Percentiles rank a stretch among this genome's conserved stretches.
These are phyloP conservation scores for Caranx ignobilis DNA, from an alignment of 2,113 vertebrate genomes.

Conservation along the genomic window DNA sequence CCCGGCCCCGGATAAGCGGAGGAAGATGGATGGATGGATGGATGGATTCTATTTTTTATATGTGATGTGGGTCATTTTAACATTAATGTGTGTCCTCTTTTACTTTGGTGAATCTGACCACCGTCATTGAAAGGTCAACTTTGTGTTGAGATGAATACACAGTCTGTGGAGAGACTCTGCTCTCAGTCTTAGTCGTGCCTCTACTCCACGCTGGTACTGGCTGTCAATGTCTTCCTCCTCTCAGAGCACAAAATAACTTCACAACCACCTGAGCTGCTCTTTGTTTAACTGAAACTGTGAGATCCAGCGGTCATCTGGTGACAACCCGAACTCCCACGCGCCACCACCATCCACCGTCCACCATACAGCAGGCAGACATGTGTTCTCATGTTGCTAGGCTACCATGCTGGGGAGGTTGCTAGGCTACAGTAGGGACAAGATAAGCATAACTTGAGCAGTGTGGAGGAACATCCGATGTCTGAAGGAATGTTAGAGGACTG, in stretches of 20 bases:
- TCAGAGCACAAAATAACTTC: conserved; percentile 7
- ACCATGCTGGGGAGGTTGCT: conserved; percentile 50
- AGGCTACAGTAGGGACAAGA: conserved; percentile 46
- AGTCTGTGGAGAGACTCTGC: too few species aligned
- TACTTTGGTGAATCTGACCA: too few species aligned
- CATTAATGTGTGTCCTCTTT: too few species aligned
- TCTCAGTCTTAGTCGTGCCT: too few species aligned
- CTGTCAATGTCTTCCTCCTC: neutral
- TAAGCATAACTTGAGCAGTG: conserved; percentile 11
- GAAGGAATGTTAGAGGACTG: neutral
- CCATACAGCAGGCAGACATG: conserved; percentile 33
- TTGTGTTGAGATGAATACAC: too few species aligned
- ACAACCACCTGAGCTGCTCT: neutral
- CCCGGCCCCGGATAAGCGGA: too few species aligned
- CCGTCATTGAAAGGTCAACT: too few species aligned
- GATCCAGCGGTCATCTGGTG: conserved; percentile 43
- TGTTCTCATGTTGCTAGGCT: conserved; percentile 58
- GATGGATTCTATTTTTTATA: too few species aligned
- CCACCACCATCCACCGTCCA: neutral
- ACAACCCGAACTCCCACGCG: conserved; percentile 20
- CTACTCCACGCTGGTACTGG: too few species aligned
- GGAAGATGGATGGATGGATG: too few species aligned
- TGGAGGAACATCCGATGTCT: neutral
- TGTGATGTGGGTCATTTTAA: too few species aligned
- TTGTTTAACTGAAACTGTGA: conserved; percentile 6